These are phyloP conservation scores for Thalassophryne amazonica DNA, from an alignment of 2,797 vertebrate genomes.

Conservation along the genomic window DNA sequence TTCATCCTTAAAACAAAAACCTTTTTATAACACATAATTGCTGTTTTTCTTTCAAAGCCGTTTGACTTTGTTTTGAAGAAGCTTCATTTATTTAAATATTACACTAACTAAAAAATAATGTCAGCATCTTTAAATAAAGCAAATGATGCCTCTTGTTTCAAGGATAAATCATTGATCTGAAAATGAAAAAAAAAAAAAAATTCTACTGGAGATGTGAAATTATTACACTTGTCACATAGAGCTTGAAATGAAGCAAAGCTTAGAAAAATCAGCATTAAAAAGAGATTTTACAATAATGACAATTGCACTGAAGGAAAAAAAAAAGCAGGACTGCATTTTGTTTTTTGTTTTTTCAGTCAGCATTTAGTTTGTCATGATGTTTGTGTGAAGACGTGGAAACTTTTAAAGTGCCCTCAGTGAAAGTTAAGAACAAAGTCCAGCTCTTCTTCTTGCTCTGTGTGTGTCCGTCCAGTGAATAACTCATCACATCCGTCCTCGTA, in stretches of 20 bases:
- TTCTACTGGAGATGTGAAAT: neutral
- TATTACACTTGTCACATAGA: slow-evolving; percentile 6
- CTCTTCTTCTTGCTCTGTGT: too few species aligned
- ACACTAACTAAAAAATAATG: neutral
- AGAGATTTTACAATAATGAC: too few species aligned
- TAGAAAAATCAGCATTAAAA: neutral
- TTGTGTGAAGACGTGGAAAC: neutral
- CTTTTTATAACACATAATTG: neutral
- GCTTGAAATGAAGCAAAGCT: neutral
- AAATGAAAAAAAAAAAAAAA: neutral
- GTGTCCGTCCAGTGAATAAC: slow-evolving; percentile 62
- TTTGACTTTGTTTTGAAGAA: neutral
- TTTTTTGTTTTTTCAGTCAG: too few species aligned
- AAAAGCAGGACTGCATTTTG: too few species aligned
- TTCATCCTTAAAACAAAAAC: neutral
- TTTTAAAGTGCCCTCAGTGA: slow-evolving; percentile 1
- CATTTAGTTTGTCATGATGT: neutral
- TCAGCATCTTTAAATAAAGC: neutral
- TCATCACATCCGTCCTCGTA: slow-evolving; percentile 63
- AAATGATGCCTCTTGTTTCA: neutral
- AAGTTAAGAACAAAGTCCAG: neutral
- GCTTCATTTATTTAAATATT: neutral
- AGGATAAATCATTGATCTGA: neutral
- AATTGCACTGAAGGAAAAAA: neutral
- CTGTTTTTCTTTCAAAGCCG: too few species aligned